A percentile compares a stretch with the other conserved stretches of the same genome.
Evolutionary conservation across 1,140 invertebrate genomes (phyloP).

Genomic region (Drosophila arawakana): DNA sequence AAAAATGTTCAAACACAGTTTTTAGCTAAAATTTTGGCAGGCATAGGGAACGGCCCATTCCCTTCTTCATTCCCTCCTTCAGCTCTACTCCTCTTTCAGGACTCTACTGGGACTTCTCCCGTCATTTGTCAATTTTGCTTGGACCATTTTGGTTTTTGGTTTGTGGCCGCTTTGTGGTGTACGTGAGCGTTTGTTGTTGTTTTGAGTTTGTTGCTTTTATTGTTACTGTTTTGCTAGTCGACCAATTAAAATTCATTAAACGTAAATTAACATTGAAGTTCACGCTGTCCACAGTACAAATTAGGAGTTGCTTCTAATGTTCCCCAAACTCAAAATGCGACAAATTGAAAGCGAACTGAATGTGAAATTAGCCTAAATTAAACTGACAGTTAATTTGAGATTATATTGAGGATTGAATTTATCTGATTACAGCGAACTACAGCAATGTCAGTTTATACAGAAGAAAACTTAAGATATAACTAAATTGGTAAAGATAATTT

Average conservation of each 20-base stretch:
- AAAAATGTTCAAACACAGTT: conserved; percentile 26
- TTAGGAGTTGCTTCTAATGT: conserved; percentile 40
- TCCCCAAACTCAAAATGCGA: conserved; percentile 18
- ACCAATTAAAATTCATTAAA: conserved; percentile 82
- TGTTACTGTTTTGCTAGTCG: conserved; percentile 35
- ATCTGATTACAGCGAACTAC: conserved; percentile 4
- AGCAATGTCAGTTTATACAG: background rate
- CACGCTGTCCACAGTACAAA: conserved; percentile 51
- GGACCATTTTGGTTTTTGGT: conserved; percentile 28
- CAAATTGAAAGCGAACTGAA: conserved; percentile 31
- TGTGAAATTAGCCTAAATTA: conserved; percentile 46
- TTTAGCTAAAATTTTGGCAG: conserved; percentile 23
- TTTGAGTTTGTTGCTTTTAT: conserved; percentile 39
- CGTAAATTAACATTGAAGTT: conserved; percentile 79
- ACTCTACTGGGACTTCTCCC: too few relatives aligned
- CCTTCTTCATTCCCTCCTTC: conserved; percentile 3
- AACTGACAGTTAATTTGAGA: conserved; percentile 35
- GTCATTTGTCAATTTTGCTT: conserved; percentile 78
- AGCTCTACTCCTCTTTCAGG: conserved; percentile 19
- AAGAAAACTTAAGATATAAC: background rate
- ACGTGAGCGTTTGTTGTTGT: conserved; percentile 60
- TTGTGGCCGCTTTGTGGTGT: conserved; percentile 55
- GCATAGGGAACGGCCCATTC: conserved; percentile 7
- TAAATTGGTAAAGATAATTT: background rate
- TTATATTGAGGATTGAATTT: conserved; percentile 44